These are phyloP conservation scores for Agapornis roseicollis DNA, from an alignment of 2,113 vertebrate species.

Conservation along the genomic window DNA sequence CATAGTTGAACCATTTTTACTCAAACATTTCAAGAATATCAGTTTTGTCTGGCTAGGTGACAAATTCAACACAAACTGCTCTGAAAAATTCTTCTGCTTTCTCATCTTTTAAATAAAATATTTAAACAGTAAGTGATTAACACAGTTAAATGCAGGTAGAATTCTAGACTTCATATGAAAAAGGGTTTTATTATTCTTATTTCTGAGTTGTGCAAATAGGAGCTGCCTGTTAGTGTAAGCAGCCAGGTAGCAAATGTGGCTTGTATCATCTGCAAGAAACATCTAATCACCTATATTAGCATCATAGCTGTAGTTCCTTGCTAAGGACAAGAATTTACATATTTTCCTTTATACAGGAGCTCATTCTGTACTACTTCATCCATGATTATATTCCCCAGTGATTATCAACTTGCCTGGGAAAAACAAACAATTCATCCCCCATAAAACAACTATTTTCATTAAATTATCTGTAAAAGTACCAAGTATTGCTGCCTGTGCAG, in stretches of 20 bases:
- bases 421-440: neutral
- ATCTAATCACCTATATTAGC: neutral
- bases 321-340: neutral
- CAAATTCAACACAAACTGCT: neutral
- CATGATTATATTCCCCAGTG: neutral
- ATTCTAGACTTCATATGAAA: neutral
- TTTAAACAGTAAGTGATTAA: neutral
- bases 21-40: neutral
- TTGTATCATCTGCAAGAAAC: neutral
- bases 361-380: neutral
- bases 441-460: neutral
- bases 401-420: neutral
- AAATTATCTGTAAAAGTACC: neutral
- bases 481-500: neutral
- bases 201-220: neutral
- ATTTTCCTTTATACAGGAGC: neutral
- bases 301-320: neutral
- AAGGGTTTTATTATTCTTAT: neutral
- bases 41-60: neutral
- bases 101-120: neutral
- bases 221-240: neutral
- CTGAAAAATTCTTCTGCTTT: neutral
- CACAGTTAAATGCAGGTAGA: neutral
- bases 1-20: neutral
- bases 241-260: neutral